Conservation (phyloP, 1,140 invertebrate species). For the Drosophila takahashii region DNA sequence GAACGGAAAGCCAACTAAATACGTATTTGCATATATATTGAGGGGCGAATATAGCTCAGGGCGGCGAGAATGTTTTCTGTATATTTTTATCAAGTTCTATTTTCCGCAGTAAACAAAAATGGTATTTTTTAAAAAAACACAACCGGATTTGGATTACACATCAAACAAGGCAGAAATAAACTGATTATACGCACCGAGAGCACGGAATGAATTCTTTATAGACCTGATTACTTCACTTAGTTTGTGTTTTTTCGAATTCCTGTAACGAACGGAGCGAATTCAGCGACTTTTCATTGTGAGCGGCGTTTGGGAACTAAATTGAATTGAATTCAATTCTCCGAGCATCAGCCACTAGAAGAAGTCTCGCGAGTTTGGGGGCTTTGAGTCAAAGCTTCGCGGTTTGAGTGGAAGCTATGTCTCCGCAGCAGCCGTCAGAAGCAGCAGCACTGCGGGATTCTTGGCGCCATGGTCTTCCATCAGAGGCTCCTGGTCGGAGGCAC, state of each 20-base stretch:
- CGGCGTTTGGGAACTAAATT: slow-evolving; percentile 67
- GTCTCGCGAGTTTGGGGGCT: slow-evolving; percentile 9
- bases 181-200: slow-evolving; percentile 60
- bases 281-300: slow-evolving; percentile 56
- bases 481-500: slow-evolving; percentile 37
- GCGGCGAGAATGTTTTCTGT: slow-evolving; percentile 38
- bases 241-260: slow-evolving; percentile 20
- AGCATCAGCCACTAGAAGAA: slow-evolving; percentile 53
- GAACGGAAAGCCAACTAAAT: slow-evolving; percentile 32
- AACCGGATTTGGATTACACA: slow-evolving; percentile 54
- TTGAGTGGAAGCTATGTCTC: slow-evolving; percentile 60
- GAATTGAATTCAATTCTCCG: slow-evolving; percentile 56
- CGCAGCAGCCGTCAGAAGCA: slow-evolving; percentile 56
- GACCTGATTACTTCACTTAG: slow-evolving; percentile 25
- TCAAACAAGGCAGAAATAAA: slow-evolving; percentile 12
- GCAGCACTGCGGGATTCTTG: slow-evolving; percentile 34
- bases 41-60: slow-evolving; percentile 27
- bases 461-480: slow-evolving; percentile 44
- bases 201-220: slow-evolving; percentile 32
- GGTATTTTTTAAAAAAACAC: slow-evolving; percentile 6
- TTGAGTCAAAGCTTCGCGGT: slow-evolving; percentile 32
- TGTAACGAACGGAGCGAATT: slow-evolving; percentile 32
- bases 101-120: slow-evolving; percentile 43
- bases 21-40: slow-evolving; percentile 44
- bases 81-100: slow-evolving; percentile 71